Percentiles rank a stretch among this genome's conserved stretches.
phyloP scores from a whole-genome alignment of 2,113 vertebrate genomes.

The Pygoscelis adeliae region DNA sequence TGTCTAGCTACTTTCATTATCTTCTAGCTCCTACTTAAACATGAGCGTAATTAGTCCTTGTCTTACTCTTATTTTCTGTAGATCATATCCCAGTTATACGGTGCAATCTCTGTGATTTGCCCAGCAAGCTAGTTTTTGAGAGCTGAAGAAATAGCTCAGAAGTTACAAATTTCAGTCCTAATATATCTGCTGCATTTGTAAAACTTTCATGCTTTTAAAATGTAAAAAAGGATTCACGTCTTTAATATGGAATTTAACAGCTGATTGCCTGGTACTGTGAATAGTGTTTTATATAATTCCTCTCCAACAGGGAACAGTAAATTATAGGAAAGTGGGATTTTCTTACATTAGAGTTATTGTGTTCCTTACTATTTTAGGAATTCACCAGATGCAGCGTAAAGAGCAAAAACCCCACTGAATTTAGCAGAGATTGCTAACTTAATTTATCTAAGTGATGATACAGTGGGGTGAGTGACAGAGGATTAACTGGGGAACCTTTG shows the following conservation, averaged over 20 bases:
- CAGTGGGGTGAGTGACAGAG: neutral
- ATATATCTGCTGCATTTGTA: neutral
- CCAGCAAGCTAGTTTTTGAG: neutral
- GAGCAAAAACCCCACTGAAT: neutral
- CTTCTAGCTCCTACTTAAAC: neutral
- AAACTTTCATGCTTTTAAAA: neutral
- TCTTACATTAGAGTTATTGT: constrained; percentile 5
- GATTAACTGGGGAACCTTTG: constrained; percentile 10
- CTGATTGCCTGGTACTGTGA: neutral
- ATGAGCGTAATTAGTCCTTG: neutral
- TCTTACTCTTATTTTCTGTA: neutral
- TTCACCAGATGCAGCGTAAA: constrained; percentile 8
- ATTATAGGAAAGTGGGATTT: neutral
- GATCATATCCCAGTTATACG: neutral
- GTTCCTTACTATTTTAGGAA: constrained; percentile 31
- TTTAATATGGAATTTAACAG: neutral
- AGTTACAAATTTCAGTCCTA: neutral
- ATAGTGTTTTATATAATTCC: neutral
- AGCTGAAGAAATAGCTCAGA: neutral
- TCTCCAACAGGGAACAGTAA: neutral
- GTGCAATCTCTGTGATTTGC: neutral
- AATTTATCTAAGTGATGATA: constrained; percentile 47
- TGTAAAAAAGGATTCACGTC: neutral
- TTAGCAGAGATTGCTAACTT: neutral
- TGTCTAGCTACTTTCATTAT: neutral